Conservation (phyloP, 2,888 invertebrate species). For the Ctenicera cuprea region DNA sequence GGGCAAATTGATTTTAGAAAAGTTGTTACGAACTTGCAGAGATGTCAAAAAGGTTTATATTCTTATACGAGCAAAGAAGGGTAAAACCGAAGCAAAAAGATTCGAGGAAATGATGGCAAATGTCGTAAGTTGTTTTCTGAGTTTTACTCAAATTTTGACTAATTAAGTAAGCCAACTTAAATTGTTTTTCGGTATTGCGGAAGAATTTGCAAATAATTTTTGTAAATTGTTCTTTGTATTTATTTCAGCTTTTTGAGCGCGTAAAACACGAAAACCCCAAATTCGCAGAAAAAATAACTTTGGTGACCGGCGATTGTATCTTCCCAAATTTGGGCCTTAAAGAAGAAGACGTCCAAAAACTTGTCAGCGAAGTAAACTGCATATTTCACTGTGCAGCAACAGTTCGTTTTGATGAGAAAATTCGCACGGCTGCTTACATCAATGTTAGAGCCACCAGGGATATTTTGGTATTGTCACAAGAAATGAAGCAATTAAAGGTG, state of each 20-base stretch:
- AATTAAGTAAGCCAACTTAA: too few species aligned
- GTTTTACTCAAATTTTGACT: too few species aligned
- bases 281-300: conserved; percentile 75
- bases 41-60: conserved; percentile 64
- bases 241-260: conserved; percentile 73
- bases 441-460: conserved; percentile 82
- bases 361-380: conserved; percentile 76
- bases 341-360: conserved; percentile 72
- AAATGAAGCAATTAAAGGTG: conserved; percentile 80
- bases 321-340: conserved; percentile 74
- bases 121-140: conserved; percentile 71
- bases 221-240: too few species aligned
- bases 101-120: conserved; percentile 77
- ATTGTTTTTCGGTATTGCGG: too few species aligned
- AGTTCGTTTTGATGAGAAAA: conserved; percentile 83
- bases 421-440: conserved; percentile 80
- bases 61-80: conserved; percentile 66
- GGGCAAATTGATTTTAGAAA: conserved; percentile 67
- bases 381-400: conserved; percentile 87
- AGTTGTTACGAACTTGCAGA: conserved; percentile 67
- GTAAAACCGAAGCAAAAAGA: conserved; percentile 62
- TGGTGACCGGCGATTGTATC: conserved; percentile 76
- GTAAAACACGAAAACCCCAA: conserved; percentile 73
- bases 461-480: conserved; percentile 78
- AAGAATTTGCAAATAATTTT: too few species aligned